Evolutionary conservation across 1,140 invertebrate genomes (phyloP), one percentile per base, ranked within the genome.

Genomic region (Melanaphis sacchari): DNA sequence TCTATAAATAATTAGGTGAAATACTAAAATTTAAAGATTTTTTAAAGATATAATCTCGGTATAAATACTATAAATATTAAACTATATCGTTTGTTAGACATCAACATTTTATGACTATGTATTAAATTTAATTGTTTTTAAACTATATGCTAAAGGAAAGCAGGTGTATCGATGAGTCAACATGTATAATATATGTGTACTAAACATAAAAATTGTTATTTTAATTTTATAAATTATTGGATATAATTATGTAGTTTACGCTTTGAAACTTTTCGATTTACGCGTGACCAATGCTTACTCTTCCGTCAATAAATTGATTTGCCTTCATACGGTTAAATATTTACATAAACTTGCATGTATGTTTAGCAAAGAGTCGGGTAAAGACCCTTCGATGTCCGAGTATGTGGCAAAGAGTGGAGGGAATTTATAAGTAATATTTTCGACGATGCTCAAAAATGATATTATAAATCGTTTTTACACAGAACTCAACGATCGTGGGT

Each of bases 381-480:
- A 41, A 26, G 82, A 84, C 82, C 38, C 40, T 40, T 84, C 9
- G 82, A 41, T 8, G 38, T 40, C 6, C 24, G 84, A 15, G 3
- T 15, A 18, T 11, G 26, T 26, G 84, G 7, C 31, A 0, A 31
- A 11, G 26, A 66, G 31, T 66, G 26, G 59, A 26, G 40, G 3
- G 3, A 24, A 43, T 85, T 85, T 85, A 76, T n/a, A 85, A 43
- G 24, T 40, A 15, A 59, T 40, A 59, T 40, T 90, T 59, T 59
- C 2, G 11, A 40, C 1, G 88, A 24, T 31, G 2, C 26, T 66
- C 89, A 22, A n/a, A 66, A 90, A 90, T 90, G 38, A 21, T 40
- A 90, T 90, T 90, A 90, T 15, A 52, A 66, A 90, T 90, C 38
- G 52, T 90, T 90, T 89, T 49, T 31, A 36, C n/a, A 1, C 31